Conservation (phyloP, 2,113 vertebrate genomes). For the Cavia porcellus region DNA sequence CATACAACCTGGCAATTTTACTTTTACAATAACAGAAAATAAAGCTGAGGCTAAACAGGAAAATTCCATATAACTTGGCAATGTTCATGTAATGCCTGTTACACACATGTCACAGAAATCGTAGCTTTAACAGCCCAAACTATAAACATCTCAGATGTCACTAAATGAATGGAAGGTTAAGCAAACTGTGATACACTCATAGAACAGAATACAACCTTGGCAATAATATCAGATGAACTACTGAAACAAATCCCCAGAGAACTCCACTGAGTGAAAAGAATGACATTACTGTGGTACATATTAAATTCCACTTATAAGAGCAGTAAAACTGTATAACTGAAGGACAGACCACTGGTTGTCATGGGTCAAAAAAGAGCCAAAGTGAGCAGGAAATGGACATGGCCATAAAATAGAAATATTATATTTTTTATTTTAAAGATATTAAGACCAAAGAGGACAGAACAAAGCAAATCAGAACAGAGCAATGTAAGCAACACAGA, state of each 20-base stretch:
- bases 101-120: not conserved
- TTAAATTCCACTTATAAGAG: not conserved
- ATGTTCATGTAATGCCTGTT: not conserved
- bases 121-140: not conserved
- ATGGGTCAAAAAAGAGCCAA: not conserved
- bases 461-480: too few relatives aligned
- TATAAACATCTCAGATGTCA: not conserved
- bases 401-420: not conserved
- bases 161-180: not conserved
- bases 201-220: not conserved
- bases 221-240: not conserved
- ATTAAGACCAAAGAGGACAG: too few relatives aligned
- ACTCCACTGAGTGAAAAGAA: not conserved
- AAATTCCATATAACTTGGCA: not conserved
- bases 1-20: not conserved
- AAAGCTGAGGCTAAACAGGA: not conserved
- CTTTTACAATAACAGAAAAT: not conserved
- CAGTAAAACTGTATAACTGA: not conserved
- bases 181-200: not conserved
- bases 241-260: not conserved
- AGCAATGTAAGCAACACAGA: too few relatives aligned
- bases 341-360: not conserved
- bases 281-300: not conserved
- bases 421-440: too few relatives aligned
- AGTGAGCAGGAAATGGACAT: not conserved